Conservation (phyloP, 2,113 vertebrate genomes). For the Dicentrarchus labrax region DNA sequence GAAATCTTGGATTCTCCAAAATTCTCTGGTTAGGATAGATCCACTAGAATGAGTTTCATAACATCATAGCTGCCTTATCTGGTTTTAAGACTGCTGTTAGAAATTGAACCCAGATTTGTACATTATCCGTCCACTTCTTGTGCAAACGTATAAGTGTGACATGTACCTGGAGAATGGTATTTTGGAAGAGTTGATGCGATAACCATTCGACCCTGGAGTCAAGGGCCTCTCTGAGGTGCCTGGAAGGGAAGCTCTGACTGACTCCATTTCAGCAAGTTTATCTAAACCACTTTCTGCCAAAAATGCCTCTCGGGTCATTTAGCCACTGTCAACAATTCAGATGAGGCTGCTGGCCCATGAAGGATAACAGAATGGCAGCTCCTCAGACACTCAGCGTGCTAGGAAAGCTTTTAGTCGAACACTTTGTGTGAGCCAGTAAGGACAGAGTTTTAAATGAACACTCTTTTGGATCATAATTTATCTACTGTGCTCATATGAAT, state of each 20-base stretch:
- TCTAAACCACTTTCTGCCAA: slow-evolving; percentile 66
- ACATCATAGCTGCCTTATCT: not conserved
- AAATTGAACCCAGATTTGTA: slow-evolving; percentile 5
- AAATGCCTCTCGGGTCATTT: slow-evolving; percentile 73
- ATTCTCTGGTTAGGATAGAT: not conserved
- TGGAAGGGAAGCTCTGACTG: slow-evolving; percentile 37
- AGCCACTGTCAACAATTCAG: slow-evolving; percentile 75
- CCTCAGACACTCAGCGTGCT: slow-evolving; percentile 35
- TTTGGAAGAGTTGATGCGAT: slow-evolving; percentile 33
- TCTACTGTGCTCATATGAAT: not conserved
- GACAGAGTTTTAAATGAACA: slow-evolving; percentile 1
- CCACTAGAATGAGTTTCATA: slow-evolving; percentile 4
- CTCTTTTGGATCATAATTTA: slow-evolving; percentile 3
- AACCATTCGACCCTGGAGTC: slow-evolving; percentile 47
- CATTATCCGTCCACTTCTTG: slow-evolving; percentile 18
- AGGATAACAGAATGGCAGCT: slow-evolving; percentile 49
- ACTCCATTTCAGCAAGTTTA: slow-evolving; percentile 67
- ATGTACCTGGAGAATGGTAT: slow-evolving; percentile 14
- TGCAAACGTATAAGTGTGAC: not conserved
- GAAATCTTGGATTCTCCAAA: slow-evolving; percentile 1
- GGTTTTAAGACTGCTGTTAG: not conserved
- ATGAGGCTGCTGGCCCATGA: slow-evolving; percentile 68
- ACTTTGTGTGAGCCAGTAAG: slow-evolving; percentile 8
- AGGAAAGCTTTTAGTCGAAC: slow-evolving; percentile 26
- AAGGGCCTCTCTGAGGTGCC: slow-evolving; percentile 27